Conservation (phyloP, 1,140 invertebrate species). For the Hydropsyche tenuis region DNA sequence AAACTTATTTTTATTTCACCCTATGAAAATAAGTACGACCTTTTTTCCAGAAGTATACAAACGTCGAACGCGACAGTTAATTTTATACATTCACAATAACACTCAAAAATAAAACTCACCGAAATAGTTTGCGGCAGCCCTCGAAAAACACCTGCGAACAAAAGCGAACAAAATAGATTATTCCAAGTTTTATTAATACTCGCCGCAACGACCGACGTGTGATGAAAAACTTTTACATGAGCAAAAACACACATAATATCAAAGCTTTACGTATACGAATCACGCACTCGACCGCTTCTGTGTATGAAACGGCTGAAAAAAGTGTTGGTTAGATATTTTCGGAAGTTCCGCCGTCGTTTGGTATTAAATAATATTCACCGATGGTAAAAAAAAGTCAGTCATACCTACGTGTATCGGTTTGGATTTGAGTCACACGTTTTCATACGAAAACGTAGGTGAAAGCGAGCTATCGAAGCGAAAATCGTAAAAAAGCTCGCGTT, state of each 20-base stretch:
- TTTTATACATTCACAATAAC: background rate
- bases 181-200: too few relatives aligned
- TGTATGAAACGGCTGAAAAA: background rate
- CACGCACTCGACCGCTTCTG: conserved; percentile 14
- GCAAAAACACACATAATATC: background rate
- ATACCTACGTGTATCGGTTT: too few relatives aligned
- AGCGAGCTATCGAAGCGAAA: conserved; percentile 3
- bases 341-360: background rate
- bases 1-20: too few relatives aligned
- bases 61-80: too few relatives aligned
- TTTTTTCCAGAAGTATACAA: too few relatives aligned
- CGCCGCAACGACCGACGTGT: too few relatives aligned
- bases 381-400: too few relatives aligned
- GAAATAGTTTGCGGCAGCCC: background rate
- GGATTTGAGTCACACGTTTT: background rate
- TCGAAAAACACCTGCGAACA: background rate
- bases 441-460: background rate
- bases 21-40: too few relatives aligned
- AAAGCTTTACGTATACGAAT: background rate
- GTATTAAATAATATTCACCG: background rate
- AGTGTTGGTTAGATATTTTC: background rate
- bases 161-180: background rate
- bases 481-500: background rate
- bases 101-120: background rate
- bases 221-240: background rate